A percentile compares a stretch with the other conserved stretches of the same genome.
phyloP scores from a whole-genome alignment of 2,797 vertebrate species.

The Poecilia wingei region DNA sequence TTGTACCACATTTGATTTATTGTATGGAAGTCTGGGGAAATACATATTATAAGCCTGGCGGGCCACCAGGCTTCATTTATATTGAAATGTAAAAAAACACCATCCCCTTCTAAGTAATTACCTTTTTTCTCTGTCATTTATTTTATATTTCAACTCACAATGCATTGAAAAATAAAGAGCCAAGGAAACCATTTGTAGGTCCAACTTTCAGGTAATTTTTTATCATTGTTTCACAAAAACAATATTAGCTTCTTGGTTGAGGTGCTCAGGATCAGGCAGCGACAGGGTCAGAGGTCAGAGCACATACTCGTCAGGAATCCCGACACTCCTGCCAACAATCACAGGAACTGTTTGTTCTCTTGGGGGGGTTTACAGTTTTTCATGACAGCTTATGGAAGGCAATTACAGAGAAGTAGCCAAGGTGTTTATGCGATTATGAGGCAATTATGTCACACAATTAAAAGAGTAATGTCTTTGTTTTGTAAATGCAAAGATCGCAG shows the following conservation, averaged over 20 bases:
- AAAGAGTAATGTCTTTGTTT: constrained; percentile 30
- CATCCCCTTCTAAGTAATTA: background rate
- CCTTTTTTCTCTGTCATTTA: background rate
- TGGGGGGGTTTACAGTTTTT: constrained; percentile 29
- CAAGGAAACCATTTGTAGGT: constrained; percentile 1
- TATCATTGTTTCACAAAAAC: constrained; percentile 22
- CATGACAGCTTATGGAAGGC: constrained; percentile 17
- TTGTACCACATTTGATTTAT: no score
- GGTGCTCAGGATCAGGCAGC: constrained; percentile 43
- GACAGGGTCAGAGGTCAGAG: constrained; percentile 49
- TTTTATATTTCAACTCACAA: constrained; percentile 4
- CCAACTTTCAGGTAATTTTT: background rate
- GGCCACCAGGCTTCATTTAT: no score
- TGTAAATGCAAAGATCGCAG: constrained; percentile 14
- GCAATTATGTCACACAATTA: constrained; percentile 39
- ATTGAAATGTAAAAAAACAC: background rate
- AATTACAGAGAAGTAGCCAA: constrained; percentile 28
- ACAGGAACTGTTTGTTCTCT: constrained; percentile 55
- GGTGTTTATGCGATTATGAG: constrained; percentile 37
- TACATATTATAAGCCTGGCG: no score
- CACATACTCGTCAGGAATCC: constrained; percentile 57
- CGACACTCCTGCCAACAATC: constrained; percentile 55
- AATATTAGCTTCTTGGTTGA: constrained; percentile 43
- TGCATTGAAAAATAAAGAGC: background rate
- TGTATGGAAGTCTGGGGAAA: no score